Conservation (phyloP, 2,113 vertebrate species). For the Lethenteron camtschaticum region DNA sequence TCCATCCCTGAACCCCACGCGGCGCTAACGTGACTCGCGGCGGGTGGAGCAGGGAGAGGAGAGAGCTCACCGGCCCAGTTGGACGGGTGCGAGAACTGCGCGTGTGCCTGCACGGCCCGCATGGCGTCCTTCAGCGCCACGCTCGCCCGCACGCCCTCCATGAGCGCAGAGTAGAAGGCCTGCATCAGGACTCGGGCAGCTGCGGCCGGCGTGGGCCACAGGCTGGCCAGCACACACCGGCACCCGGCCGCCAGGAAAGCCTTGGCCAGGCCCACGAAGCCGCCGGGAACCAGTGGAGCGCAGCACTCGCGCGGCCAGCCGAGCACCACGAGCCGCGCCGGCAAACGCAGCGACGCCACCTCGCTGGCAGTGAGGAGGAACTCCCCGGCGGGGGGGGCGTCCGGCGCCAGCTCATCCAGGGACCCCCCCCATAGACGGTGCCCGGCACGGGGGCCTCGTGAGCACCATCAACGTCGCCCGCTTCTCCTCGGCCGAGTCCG, state of each 20-base stretch:
- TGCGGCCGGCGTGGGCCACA: constrained; percentile 63
- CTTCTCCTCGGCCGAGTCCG: constrained; percentile 24
- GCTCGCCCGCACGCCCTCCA: constrained; percentile 62
- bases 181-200: constrained; percentile 77
- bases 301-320: constrained; percentile 73
- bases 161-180: constrained; percentile 57
- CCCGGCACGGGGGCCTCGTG: no score
- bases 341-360: constrained; percentile 56
- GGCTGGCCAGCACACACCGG: constrained; percentile 59
- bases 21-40: neutral
- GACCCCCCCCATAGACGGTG: no score
- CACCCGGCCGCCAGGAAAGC: constrained; percentile 76
- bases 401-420: constrained; percentile 14
- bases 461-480: constrained; percentile 26
- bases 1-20: neutral
- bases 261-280: constrained; percentile 59
- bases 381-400: constrained; percentile 68
- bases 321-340: constrained; percentile 63
- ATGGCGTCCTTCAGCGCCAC: constrained; percentile 67
- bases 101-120: constrained; percentile 69
- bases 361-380: constrained; percentile 75
- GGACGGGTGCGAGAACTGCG: constrained; percentile 64
- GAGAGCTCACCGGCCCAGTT: constrained; percentile 71
- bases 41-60: no score
- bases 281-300: constrained; percentile 66